These are phyloP conservation scores for Sylvia atricapilla DNA, from an alignment of 2,113 vertebrate genomes.

Conservation along the genomic window DNA sequence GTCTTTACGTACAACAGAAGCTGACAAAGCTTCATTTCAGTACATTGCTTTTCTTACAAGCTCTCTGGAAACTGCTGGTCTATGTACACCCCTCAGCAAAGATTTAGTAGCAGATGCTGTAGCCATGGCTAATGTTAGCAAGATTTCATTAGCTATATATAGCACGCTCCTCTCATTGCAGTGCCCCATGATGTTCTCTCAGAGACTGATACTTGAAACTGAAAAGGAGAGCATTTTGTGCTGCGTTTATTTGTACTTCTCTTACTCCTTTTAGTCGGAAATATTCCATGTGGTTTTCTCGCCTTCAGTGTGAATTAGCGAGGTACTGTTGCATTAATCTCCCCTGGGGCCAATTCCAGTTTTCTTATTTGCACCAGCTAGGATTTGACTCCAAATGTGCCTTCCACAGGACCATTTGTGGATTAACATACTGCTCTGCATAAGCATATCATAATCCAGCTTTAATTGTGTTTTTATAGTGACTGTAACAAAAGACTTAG, in stretches of 20 bases:
- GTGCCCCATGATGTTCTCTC: background rate
- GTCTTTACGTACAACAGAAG: background rate
- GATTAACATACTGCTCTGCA: slow-evolving; percentile 11
- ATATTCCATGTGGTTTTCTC: background rate
- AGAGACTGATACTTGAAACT: background rate
- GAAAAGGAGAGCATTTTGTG: background rate
- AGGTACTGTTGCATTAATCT: slow-evolving; percentile 24
- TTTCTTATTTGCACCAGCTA: background rate
- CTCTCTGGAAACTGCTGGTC: background rate
- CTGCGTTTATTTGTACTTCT: background rate
- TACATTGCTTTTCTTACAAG: slow-evolving; percentile 1
- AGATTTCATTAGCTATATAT: slow-evolving; percentile 39
- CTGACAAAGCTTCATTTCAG: slow-evolving; percentile 25
- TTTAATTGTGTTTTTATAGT: slow-evolving; percentile 48
- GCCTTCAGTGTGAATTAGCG: background rate
- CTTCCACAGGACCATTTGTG: slow-evolving; percentile 29
- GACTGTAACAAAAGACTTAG: slow-evolving; percentile 51
- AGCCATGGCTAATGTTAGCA: slow-evolving; percentile 17
- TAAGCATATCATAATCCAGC: slow-evolving; percentile 16
- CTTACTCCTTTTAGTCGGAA: background rate
- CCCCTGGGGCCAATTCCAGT: slow-evolving; percentile 3
- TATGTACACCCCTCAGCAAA: background rate
- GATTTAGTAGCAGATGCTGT: slow-evolving; percentile 50
- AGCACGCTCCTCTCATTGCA: background rate
- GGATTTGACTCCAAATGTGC: slow-evolving; percentile 19